phyloP scores from a whole-genome alignment of 2,113 vertebrate species.

The Casuarius casuarius region DNA sequence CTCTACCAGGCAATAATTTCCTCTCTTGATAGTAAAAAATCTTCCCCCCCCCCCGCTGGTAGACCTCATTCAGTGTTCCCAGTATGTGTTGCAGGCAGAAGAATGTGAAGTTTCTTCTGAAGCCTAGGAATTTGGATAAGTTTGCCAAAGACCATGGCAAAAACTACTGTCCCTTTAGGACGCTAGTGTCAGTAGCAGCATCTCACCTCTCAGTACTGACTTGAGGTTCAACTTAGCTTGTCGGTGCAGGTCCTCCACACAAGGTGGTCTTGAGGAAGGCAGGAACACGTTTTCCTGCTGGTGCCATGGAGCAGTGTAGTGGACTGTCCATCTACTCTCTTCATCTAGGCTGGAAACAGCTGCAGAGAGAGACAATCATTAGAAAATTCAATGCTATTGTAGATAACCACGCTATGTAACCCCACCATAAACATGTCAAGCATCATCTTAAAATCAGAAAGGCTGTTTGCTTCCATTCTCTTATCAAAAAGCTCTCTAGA shows the following conservation, averaged over 20 bases:
- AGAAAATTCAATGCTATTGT: not conserved
- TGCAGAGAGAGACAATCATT: conserved; percentile 61
- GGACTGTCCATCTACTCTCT: conserved; percentile 96
- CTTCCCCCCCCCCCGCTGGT: not conserved
- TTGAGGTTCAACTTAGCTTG: conserved; percentile 98
- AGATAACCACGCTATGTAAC: not conserved
- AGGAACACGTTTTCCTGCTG: conserved; percentile 98
- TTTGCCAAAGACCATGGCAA: not conserved
- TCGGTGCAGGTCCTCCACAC: conserved; percentile 93
- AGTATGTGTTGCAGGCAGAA: not conserved
- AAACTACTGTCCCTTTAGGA: not conserved
- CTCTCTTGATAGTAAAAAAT: not conserved
- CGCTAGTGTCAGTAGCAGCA: not conserved
- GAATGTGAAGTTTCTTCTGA: not conserved
- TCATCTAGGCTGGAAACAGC: conserved; percentile 97
- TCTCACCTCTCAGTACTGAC: conserved; percentile 92
- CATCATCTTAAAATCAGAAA: not conserved
- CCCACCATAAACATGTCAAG: rapidly evolving
- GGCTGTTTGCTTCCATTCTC: rapidly evolving
- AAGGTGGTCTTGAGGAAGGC: conserved; percentile 88
- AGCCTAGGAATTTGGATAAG: not conserved
- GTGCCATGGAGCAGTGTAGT: conserved; percentile 95
- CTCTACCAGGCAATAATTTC: not conserved
- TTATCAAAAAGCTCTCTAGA: not conserved
- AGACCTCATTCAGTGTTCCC: not conserved